A percentile compares a stretch with the other conserved stretches of the same genome.
phyloP scores from a whole-genome alignment of 2,888 invertebrate species.

The Drosophila percnosoma region DNA sequence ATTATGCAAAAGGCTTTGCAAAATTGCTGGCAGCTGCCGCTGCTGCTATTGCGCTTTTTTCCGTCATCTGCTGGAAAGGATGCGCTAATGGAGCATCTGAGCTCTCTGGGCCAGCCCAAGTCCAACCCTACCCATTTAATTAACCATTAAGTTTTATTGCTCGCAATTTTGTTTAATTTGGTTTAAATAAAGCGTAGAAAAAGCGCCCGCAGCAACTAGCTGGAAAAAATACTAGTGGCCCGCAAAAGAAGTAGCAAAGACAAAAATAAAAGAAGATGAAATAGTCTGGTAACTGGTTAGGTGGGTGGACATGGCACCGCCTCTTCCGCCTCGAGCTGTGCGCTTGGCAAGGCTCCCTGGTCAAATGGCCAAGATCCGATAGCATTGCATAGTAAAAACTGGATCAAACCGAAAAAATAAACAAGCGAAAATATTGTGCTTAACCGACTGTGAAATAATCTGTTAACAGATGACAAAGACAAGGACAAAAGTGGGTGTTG shows the following conservation, averaged over 20 bases:
- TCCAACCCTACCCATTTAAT: constrained; percentile 76
- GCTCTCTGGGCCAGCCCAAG: constrained; percentile 43
- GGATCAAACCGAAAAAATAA: constrained; percentile 18
- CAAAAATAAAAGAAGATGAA: constrained; percentile 13
- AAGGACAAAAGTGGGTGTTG: not conserved
- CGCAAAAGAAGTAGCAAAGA: constrained; percentile 23
- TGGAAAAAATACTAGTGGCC: constrained; percentile 43
- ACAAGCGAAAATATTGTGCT: not conserved
- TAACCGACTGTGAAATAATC: not conserved
- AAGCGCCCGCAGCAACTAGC: constrained; percentile 37
- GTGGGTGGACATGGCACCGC: constrained; percentile 50
- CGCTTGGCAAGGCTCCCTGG: constrained; percentile 23
- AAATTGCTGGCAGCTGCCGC: constrained; percentile 65
- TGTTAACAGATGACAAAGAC: not conserved
- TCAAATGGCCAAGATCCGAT: constrained; percentile 43
- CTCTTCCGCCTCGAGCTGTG: constrained; percentile 25
- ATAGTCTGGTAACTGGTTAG: constrained; percentile 52
- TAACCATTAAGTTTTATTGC: constrained; percentile 81
- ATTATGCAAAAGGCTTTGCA: constrained; percentile 77
- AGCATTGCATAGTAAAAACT: constrained; percentile 26
- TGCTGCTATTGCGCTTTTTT: constrained; percentile 41
- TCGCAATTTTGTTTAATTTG: constrained; percentile 81
- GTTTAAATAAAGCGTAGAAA: constrained; percentile 71
- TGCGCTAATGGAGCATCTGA: constrained; percentile 35
- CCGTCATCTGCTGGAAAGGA: constrained; percentile 39